Conservation (phyloP, 2,888 invertebrate genomes). For the Nineta flava region DNA sequence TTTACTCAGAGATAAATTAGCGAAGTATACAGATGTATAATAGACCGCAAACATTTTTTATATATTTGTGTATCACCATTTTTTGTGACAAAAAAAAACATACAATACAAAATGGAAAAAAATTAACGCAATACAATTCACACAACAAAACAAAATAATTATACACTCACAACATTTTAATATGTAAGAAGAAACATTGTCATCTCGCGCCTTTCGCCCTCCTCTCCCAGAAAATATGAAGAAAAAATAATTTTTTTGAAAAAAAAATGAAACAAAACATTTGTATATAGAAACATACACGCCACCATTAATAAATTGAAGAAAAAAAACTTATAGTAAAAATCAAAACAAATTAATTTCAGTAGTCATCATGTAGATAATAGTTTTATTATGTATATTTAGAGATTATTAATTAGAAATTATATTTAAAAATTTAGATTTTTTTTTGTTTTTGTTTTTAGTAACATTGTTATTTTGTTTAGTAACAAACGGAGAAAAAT, state of each 20-base stretch:
- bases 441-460: background rate
- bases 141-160: background rate
- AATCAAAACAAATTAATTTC: background rate
- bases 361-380: conserved; percentile 6
- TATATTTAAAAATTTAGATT: background rate
- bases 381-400: background rate
- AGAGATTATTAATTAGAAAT: background rate
- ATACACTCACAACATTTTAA: background rate
- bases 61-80: background rate
- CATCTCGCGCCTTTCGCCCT: background rate
- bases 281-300: background rate
- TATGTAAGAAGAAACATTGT: background rate
- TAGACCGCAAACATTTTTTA: background rate
- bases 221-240: background rate
- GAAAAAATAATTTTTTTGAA: background rate
- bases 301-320: background rate
- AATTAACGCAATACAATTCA: background rate
- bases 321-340: background rate
- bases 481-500: background rate
- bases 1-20: conserved; percentile 74
- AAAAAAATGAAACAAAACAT: background rate
- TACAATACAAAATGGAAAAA: no score
- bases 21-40: conserved; percentile 76
- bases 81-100: no score
- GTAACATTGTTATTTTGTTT: background rate